Evolutionary conservation across 2,797 vertebrate genomes (phyloP).

Genomic region (Muscicapa striata): DNA sequence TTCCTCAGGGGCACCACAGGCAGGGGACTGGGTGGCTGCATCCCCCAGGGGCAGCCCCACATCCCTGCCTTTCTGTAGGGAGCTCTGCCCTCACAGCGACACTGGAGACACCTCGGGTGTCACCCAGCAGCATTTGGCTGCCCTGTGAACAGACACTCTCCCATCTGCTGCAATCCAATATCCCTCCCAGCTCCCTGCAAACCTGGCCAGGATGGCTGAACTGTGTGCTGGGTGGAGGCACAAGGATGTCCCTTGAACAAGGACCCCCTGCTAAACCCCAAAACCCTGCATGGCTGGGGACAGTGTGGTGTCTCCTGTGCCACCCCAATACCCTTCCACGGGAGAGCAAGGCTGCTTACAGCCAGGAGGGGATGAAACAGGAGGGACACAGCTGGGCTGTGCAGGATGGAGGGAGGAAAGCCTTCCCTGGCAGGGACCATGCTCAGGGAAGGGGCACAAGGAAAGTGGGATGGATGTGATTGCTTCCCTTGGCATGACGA

Average conservation of each 20-base stretch:
- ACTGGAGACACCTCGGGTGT: neutral
- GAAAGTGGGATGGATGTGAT: neutral
- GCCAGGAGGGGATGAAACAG: neutral
- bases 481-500: neutral
- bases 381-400: rapidly evolving
- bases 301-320: neutral
- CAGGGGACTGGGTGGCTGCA: neutral
- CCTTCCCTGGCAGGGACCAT: rapidly evolving
- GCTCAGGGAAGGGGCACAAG: rapidly evolving
- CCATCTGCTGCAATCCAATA: constrained; percentile 19
- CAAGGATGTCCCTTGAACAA: rapidly evolving
- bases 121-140: neutral
- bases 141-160: neutral
- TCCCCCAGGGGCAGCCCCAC: neutral
- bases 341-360: rapidly evolving
- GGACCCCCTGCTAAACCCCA: neutral
- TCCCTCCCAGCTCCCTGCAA: neutral
- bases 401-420: neutral
- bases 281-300: neutral
- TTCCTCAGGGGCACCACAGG: rapidly evolving
- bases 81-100: neutral
- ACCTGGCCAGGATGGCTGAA: neutral
- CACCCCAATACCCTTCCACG: rapidly evolving
- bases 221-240: neutral
- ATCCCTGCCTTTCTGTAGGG: neutral